Conservation (phyloP, 2,888 invertebrate genomes). For the Dendrolimus pini region DNA sequence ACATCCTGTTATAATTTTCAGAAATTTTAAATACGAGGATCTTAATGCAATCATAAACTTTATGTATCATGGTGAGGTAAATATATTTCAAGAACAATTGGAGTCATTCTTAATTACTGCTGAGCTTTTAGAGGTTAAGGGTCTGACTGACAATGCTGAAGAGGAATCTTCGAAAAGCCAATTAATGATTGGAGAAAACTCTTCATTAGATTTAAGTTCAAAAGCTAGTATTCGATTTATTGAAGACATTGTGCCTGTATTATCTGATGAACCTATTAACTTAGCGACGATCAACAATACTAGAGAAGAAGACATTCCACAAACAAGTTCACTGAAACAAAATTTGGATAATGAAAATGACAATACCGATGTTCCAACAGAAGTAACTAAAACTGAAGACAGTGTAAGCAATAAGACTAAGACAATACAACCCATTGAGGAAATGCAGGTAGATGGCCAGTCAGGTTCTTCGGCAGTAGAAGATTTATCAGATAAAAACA, state of each 20-base stretch:
- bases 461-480: conserved; percentile 44
- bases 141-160: conserved; percentile 79
- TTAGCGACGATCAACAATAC: conserved; percentile 52
- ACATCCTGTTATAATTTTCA: conserved; percentile 88
- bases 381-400: conserved; percentile 34
- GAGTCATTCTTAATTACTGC: conserved; percentile 87
- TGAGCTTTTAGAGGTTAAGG: conserved; percentile 85
- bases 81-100: conserved; percentile 86
- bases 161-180: conserved; percentile 56
- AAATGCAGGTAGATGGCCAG: conserved; percentile 65
- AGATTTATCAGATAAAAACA: conserved; percentile 63
- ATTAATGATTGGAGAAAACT: conserved; percentile 46
- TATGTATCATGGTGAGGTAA: conserved; percentile 90
- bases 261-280: conserved; percentile 64
- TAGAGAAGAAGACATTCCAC: conserved; percentile 58
- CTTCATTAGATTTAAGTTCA: conserved; percentile 62
- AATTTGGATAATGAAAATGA: conserved; percentile 39
- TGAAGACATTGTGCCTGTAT: conserved; percentile 43
- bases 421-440: conserved; percentile 37
- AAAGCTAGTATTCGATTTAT: conserved; percentile 41
- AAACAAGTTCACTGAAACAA: conserved; percentile 25
- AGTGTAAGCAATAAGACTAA: conserved; percentile 30
- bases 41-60: conserved; percentile 87
- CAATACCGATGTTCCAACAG: conserved; percentile 33
- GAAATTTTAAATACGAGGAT: conserved; percentile 86